These are phyloP conservation scores for Blastobasis adustella DNA, from an alignment of 2,888 invertebrate species.

Conservation along the genomic window DNA sequence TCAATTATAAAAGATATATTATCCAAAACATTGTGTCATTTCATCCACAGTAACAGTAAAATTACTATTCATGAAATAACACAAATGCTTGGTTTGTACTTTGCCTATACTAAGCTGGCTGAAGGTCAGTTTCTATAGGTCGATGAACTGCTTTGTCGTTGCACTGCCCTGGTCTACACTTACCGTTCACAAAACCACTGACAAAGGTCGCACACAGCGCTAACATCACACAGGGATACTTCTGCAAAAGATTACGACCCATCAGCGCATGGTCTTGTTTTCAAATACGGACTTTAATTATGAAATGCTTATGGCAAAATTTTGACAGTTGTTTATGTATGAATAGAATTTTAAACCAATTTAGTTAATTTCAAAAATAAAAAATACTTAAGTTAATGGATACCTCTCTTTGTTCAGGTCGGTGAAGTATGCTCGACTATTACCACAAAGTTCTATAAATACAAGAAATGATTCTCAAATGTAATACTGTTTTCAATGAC, in stretches of 20 bases:
- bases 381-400: conserved; percentile 64
- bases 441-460: conserved; percentile 78
- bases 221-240: conserved; percentile 81
- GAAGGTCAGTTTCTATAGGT: conserved; percentile 34
- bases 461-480: conserved; percentile 75
- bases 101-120: conserved; percentile 50
- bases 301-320: neutral
- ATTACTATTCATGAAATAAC: conserved; percentile 42
- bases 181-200: conserved; percentile 78
- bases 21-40: conserved; percentile 44
- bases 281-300: conserved; percentile 18
- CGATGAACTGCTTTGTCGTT: conserved; percentile 18
- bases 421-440: conserved; percentile 76
- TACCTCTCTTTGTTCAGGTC: conserved; percentile 75
- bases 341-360: conserved; percentile 16
- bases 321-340: conserved; percentile 3
- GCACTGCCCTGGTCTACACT: conserved; percentile 75
- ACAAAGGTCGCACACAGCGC: conserved; percentile 79
- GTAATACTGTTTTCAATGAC: conserved; percentile 58
- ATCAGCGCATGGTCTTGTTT: conserved; percentile 73
- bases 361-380: conserved; percentile 34
- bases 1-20: conserved; percentile 42
- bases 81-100: conserved; percentile 48
- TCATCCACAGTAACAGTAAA: conserved; percentile 28
- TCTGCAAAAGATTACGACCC: conserved; percentile 89